phyloP scores from a whole-genome alignment of 2,797 vertebrate genomes.

The Martes flavigula region DNA sequence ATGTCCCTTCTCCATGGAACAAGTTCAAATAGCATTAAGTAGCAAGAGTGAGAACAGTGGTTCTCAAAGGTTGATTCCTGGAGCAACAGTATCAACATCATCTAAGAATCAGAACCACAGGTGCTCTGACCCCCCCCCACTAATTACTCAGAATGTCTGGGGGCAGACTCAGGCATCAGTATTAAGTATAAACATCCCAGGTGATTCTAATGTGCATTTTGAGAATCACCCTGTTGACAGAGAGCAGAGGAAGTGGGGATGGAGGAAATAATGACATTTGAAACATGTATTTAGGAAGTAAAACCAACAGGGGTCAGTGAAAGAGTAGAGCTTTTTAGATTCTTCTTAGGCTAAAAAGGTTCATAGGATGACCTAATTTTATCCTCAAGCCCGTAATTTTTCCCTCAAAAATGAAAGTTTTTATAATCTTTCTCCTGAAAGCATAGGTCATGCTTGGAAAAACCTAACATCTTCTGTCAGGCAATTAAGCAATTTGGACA shows the following conservation, averaged over 20 bases:
- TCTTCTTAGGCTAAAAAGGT: neutral
- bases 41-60: neutral
- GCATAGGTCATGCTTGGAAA: conserved; percentile 18
- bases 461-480: conserved; percentile 30
- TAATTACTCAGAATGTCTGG: too few species aligned
- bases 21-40: too few species aligned
- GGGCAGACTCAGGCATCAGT: accelerated
- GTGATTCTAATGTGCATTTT: neutral
- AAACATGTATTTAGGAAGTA: neutral
- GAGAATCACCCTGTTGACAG: neutral
- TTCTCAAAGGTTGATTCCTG: neutral
- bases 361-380: neutral
- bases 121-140: accelerated
- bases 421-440: conserved; percentile 15
- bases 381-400: neutral
- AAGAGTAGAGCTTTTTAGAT: neutral
- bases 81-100: neutral
- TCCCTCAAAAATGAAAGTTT: conserved; percentile 1
- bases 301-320: neutral
- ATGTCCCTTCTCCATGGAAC: accelerated
- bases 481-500: conserved; percentile 49
- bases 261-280: accelerated
- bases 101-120: neutral
- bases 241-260: accelerated
- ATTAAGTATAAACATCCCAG: neutral